phyloP scores from a whole-genome alignment of 2,113 vertebrate species.

The Siniperca chuatsi region DNA sequence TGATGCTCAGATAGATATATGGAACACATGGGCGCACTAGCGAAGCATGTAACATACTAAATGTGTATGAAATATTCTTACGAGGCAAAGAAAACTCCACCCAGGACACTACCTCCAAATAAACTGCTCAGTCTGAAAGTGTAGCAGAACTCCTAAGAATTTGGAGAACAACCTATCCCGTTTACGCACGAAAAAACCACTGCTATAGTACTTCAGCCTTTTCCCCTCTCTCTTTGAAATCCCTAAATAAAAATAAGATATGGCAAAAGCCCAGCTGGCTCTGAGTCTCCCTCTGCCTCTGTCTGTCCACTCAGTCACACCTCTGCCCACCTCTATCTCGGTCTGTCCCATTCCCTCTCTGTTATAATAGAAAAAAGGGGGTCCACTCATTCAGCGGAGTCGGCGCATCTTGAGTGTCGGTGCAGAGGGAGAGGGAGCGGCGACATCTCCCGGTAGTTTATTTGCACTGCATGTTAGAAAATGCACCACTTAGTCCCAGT shows the following conservation, averaged over 20 bases:
- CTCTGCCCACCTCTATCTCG: slow-evolving; percentile 78
- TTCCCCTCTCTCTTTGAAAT: slow-evolving; percentile 10
- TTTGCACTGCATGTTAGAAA: not conserved
- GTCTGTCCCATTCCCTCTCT: slow-evolving; percentile 71
- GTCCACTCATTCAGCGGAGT: slow-evolving; percentile 78
- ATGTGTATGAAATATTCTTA: slow-evolving; percentile 67
- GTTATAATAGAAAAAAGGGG: slow-evolving; percentile 76
- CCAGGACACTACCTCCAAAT: slow-evolving; percentile 74
- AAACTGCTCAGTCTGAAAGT: slow-evolving; percentile 70
- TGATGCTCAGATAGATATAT: slow-evolving; percentile 12
- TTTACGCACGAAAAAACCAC: slow-evolving; percentile 54
- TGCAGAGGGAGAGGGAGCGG: slow-evolving; percentile 72
- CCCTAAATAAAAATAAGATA: slow-evolving; percentile 43
- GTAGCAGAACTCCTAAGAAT: slow-evolving; percentile 60
- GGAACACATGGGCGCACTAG: slow-evolving; percentile 10
- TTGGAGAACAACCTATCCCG: slow-evolving; percentile 59
- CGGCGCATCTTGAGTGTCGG: slow-evolving; percentile 65
- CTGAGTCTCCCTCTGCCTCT: slow-evolving; percentile 65
- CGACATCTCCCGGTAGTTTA: slow-evolving; percentile 82
- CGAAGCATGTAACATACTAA: slow-evolving; percentile 15
- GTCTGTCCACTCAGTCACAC: slow-evolving; percentile 80
- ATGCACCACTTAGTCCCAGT: not conserved
- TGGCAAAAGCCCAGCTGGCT: slow-evolving; percentile 70
- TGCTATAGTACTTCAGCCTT: slow-evolving; percentile 23
- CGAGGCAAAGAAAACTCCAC: slow-evolving; percentile 74